These are phyloP conservation scores for Platysteira castanea DNA, from an alignment of 2,113 vertebrate species.

Conservation along the genomic window DNA sequence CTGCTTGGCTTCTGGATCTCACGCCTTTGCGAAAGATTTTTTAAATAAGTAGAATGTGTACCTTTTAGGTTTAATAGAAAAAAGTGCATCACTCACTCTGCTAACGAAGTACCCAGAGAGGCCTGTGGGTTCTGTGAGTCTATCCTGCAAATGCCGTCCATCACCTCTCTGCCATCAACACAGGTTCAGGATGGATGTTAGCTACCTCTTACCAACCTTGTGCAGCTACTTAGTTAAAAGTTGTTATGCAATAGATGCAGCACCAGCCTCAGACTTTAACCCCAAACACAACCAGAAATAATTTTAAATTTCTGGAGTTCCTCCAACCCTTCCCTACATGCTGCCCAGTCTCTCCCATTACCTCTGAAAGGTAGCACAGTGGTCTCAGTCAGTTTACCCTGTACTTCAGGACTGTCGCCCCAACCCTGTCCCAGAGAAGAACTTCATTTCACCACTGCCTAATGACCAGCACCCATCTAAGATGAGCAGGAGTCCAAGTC, in stretches of 20 bases:
- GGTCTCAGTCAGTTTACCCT: not conserved
- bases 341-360: not conserved
- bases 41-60: not conserved
- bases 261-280: not conserved
- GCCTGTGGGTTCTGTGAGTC: not conserved
- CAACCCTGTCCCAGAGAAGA: not conserved
- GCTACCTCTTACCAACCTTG: not conserved
- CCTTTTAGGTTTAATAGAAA: not conserved
- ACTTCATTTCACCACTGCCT: not conserved
- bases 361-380: not conserved
- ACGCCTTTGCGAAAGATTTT: not conserved
- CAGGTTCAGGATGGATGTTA: not conserved
- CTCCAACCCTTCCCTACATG: not conserved
- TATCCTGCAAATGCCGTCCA: not conserved
- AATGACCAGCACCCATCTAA: not conserved
- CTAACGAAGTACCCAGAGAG: not conserved
- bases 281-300: not conserved
- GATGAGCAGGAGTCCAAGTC: not conserved
- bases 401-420: not conserved
- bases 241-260: not conserved
- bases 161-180: not conserved
- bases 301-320: not conserved
- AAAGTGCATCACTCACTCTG: not conserved
- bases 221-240: not conserved
- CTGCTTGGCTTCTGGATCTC: not conserved